Percentiles rank a stretch among this genome's conserved stretches.
Conservation (phyloP, 2,888 invertebrate genomes). For the Chrysolina americana region DNA sequence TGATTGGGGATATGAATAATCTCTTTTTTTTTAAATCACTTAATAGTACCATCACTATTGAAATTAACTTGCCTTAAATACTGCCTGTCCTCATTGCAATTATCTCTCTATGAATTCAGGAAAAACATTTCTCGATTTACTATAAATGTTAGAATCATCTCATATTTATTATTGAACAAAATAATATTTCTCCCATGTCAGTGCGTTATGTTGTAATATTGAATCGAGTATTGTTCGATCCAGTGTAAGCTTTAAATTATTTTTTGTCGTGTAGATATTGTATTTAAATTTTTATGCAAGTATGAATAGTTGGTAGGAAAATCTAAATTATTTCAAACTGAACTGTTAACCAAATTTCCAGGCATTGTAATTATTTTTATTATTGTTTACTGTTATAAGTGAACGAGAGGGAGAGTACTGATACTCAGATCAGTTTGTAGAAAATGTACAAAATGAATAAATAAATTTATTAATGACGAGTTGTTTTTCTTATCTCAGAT, state of each 20-base stretch:
- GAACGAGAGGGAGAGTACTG: slow-evolving; percentile 58
- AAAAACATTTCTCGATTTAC: too few species aligned
- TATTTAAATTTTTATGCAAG: slow-evolving; percentile 35
- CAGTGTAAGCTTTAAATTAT: slow-evolving; percentile 39
- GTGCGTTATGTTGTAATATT: not conserved
- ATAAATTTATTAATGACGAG: slow-evolving; percentile 17
- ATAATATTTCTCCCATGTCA: too few species aligned
- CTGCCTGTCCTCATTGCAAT: too few species aligned
- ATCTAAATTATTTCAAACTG: slow-evolving; percentile 54
- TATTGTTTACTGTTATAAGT: slow-evolving; percentile 47
- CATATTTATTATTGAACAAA: too few species aligned
- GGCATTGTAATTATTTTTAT: slow-evolving; percentile 45
- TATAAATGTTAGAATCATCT: too few species aligned
- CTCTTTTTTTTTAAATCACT: too few species aligned
- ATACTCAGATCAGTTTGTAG: slow-evolving; percentile 25
- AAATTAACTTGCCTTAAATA: too few species aligned
- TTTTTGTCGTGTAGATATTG: slow-evolving; percentile 51
- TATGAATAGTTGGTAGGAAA: slow-evolving; percentile 31
- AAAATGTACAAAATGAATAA: slow-evolving; percentile 56
- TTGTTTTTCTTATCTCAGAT: not conserved
- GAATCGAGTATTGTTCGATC: slow-evolving; percentile 11
- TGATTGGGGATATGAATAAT: too few species aligned
- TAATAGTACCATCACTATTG: too few species aligned
- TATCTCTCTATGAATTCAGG: too few species aligned
- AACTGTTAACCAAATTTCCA: slow-evolving; percentile 55